Conservation (phyloP, 2,888 invertebrate genomes). For the Sturmia bella region DNA sequence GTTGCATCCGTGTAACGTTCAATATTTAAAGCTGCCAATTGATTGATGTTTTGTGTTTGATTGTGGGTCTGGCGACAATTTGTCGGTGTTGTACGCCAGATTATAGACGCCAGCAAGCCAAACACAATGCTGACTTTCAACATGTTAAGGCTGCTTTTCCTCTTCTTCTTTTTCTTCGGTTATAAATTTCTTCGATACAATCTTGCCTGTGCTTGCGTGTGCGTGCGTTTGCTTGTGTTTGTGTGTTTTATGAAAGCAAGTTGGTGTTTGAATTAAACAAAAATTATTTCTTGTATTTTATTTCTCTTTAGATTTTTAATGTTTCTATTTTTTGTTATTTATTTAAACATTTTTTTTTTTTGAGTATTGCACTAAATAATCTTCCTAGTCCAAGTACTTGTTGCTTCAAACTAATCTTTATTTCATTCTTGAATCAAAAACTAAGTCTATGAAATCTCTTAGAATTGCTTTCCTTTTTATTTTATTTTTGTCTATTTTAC, state of each 20-base stretch:
- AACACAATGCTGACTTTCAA: conserved; percentile 75
- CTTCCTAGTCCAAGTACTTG: conserved; percentile 64
- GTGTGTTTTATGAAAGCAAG: too few species aligned
- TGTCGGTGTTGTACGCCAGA: conserved; percentile 78
- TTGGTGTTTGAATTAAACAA: conserved; percentile 2
- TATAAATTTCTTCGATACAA: conserved; percentile 50
- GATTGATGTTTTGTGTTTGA: conserved; percentile 75
- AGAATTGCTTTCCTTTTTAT: conserved; percentile 39
- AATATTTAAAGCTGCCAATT: conserved; percentile 75
- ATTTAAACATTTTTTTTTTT: conserved; percentile 2
- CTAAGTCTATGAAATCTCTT: conserved; percentile 61
- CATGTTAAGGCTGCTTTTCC: conserved; percentile 70
- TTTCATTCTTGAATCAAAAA: conserved; percentile 52
- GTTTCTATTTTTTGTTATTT: conserved; percentile 13
- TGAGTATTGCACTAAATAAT: conserved; percentile 46
- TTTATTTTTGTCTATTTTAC: conserved; percentile 8
- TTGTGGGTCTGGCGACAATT: conserved; percentile 73
- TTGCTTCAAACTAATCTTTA: conserved; percentile 70
- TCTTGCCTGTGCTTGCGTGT: conserved; percentile 24
- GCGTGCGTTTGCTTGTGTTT: not conserved
- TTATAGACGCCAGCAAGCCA: conserved; percentile 74
- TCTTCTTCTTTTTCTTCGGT: conserved; percentile 30
- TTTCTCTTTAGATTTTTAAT: conserved; percentile 18
- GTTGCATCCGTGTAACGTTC: conserved; percentile 78
- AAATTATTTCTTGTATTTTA: conserved; percentile 28